phyloP scores from a whole-genome alignment of 1,140 invertebrate species.

The Drosophila ercepeae region DNA sequence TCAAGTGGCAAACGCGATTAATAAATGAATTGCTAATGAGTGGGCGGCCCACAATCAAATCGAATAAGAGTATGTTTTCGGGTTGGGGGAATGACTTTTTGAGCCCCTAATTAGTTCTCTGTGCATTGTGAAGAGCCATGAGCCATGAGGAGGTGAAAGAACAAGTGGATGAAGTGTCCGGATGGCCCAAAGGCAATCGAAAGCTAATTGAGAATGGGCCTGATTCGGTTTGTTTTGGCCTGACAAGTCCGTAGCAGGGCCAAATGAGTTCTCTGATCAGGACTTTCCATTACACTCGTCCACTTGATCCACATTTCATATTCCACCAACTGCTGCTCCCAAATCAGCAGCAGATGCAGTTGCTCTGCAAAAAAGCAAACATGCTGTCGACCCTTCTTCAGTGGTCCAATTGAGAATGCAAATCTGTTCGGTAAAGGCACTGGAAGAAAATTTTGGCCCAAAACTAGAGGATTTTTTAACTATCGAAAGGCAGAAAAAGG shows the following conservation, averaged over 20 bases:
- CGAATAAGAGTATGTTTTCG: not conserved
- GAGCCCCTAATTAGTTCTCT: conserved; percentile 74
- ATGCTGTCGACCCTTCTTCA: conserved; percentile 56
- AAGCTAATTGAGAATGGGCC: conserved; percentile 19
- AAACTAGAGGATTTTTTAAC: not conserved
- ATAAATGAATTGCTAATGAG: conserved; percentile 72
- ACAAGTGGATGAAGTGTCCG: conserved; percentile 2
- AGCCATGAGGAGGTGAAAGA: not conserved
- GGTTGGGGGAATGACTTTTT: conserved; percentile 40
- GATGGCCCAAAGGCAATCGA: conserved; percentile 22
- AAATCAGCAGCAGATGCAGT: conserved; percentile 3
- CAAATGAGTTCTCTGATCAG: conserved; percentile 18
- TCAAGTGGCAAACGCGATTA: conserved; percentile 50
- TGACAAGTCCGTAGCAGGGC: not conserved
- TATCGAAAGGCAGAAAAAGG: not conserved
- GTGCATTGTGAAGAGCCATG: conserved; percentile 46
- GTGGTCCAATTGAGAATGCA: conserved; percentile 76
- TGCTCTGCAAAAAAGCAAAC: conserved; percentile 28
- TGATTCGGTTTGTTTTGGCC: not conserved
- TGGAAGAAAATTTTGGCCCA: not conserved
- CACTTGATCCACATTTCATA: conserved; percentile 43
- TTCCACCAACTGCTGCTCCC: not conserved
- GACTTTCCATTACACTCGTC: conserved; percentile 12
- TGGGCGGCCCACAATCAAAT: conserved; percentile 13
- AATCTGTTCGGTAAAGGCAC: conserved; percentile 50